A percentile compares a stretch with the other conserved stretches of the same genome.
phyloP scores from a whole-genome alignment of 2,113 vertebrate species.

The Gambusia holbrooki region DNA sequence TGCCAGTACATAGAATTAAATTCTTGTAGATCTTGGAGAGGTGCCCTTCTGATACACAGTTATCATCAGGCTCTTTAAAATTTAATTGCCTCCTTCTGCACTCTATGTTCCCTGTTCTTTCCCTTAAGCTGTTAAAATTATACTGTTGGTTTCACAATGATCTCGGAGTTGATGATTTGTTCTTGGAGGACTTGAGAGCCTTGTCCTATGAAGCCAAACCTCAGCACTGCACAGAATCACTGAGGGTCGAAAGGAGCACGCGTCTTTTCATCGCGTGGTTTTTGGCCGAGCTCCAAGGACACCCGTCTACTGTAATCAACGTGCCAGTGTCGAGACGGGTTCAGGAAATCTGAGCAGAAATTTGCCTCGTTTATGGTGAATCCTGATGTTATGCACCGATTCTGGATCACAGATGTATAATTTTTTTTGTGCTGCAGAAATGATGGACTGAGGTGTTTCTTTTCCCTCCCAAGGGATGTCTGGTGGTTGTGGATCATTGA shows the following conservation, averaged over 20 bases:
- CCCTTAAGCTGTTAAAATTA: slow-evolving; percentile 42
- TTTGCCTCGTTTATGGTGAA: neutral
- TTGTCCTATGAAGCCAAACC: slow-evolving; percentile 44
- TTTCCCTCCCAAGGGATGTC: too few species aligned
- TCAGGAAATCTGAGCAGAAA: neutral
- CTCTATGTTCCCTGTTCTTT: slow-evolving; percentile 30
- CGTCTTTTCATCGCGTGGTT: slow-evolving; percentile 32
- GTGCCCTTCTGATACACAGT: slow-evolving; percentile 14
- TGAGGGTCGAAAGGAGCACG: slow-evolving; percentile 38
- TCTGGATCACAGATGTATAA: neutral
- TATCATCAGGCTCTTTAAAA: slow-evolving; percentile 3
- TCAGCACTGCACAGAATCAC: slow-evolving; percentile 28
- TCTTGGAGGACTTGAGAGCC: slow-evolving; percentile 42
- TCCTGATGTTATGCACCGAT: neutral
- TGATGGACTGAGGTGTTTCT: too few species aligned
- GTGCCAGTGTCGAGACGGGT: neutral
- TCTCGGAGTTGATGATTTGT: slow-evolving; percentile 47
- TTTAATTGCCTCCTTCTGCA: slow-evolving; percentile 26
- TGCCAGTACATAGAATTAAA: slow-evolving; percentile 7
- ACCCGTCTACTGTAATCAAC: slow-evolving; percentile 6
- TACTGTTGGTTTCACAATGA: slow-evolving; percentile 46
- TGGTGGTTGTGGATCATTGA: neutral
- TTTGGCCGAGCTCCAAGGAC: slow-evolving; percentile 19
- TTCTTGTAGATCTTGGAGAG: slow-evolving; percentile 10
- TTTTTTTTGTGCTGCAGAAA: too few species aligned